Conservation (phyloP, 2,113 vertebrate species). For the Tetrax tetrax region DNA sequence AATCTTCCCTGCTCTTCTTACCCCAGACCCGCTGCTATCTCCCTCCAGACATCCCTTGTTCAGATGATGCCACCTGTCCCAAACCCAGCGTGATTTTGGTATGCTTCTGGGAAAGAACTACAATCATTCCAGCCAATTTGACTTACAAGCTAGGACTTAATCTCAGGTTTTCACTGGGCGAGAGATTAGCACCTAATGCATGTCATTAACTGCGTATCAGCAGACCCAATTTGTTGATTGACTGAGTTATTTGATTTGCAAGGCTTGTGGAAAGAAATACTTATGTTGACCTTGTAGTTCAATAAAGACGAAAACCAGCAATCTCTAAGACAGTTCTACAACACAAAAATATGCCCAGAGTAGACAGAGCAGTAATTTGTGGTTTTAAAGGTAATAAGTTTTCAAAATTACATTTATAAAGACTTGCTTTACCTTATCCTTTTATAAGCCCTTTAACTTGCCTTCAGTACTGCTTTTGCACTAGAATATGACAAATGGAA, state of each 20-base stretch:
- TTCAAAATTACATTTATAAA: background rate
- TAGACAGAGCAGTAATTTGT: background rate
- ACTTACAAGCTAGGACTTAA: background rate
- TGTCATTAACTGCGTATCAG: background rate
- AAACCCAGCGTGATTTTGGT: background rate
- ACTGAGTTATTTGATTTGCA: background rate
- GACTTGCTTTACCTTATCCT: background rate
- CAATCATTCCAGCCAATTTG: background rate
- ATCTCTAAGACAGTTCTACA: background rate
- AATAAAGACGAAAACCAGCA: background rate
- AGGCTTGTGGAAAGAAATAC: background rate
- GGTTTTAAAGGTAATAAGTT: background rate
- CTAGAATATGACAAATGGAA: background rate
- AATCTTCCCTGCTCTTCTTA: background rate
- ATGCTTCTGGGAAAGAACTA: background rate
- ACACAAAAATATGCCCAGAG: background rate
- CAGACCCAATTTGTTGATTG: background rate
- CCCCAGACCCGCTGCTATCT: background rate
- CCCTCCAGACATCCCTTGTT: background rate
- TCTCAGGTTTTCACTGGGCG: background rate
- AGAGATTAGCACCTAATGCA: background rate
- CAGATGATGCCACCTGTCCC: background rate
- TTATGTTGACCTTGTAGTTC: background rate
- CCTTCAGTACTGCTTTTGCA: background rate
- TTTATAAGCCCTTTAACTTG: background rate